phyloP scores from a whole-genome alignment of 2,113 vertebrate species.

The Helogale parvula region DNA sequence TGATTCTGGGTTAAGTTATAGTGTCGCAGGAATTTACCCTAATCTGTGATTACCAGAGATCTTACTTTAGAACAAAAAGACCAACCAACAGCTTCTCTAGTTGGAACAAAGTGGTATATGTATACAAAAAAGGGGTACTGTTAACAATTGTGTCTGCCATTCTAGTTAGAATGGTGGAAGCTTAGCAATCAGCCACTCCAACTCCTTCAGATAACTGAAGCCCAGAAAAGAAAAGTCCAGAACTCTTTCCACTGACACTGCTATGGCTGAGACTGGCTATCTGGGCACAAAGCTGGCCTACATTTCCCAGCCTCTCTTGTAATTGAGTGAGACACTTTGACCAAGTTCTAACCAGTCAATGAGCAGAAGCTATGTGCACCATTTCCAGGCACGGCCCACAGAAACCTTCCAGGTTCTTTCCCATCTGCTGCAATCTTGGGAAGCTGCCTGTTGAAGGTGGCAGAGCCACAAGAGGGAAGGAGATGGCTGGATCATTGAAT shows the following conservation, averaged over 20 bases:
- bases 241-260: not conserved
- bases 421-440: not conserved
- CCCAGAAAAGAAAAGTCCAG: not conserved
- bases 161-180: not conserved
- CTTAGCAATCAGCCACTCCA: not conserved
- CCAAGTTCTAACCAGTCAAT: not conserved
- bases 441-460: not conserved
- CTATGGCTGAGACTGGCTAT: not conserved
- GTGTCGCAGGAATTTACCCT: slow-evolving; percentile 17
- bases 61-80: not conserved
- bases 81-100: not conserved
- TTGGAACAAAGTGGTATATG: not conserved
- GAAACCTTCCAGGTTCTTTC: not conserved
- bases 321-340: not conserved
- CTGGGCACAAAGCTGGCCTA: not conserved
- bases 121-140: not conserved
- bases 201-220: not conserved
- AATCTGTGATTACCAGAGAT: slow-evolving; percentile 21
- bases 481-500: not conserved
- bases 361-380: not conserved
- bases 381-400: not conserved
- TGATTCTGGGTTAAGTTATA: slow-evolving; percentile 50
- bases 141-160: not conserved
- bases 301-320: not conserved
- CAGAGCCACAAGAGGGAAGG: not conserved